phyloP scores from a whole-genome alignment of 2,888 invertebrate genomes.

The Lasioglossum zephyrum region DNA sequence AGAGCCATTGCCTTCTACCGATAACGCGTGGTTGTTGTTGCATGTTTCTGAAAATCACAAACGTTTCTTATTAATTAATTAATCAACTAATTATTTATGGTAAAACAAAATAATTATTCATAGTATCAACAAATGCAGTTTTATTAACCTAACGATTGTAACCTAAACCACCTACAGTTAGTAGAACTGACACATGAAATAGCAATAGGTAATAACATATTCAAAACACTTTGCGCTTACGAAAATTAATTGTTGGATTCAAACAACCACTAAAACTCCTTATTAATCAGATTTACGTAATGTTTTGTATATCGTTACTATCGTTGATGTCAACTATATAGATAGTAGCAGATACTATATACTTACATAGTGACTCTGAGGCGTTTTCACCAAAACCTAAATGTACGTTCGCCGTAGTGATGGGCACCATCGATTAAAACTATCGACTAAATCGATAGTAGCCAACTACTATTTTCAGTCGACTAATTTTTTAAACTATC shows the following conservation, averaged over 20 bases:
- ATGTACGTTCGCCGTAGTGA: background rate
- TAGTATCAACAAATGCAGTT: background rate
- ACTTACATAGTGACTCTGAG: background rate
- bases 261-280: background rate
- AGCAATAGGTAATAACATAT: background rate
- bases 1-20: background rate
- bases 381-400: background rate
- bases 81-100: background rate
- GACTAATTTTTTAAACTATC: no score
- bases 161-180: background rate
- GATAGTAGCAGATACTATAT: no score
- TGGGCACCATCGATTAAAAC: no score
- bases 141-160: background rate
- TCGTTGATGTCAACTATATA: background rate
- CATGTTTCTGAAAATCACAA: background rate
- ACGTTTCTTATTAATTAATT: background rate
- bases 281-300: background rate
- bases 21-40: rapidly evolving
- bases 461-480: no score
- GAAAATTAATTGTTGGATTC: no score
- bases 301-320: background rate
- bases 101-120: background rate
- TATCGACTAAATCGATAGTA: no score
- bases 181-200: background rate
- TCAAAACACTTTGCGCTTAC: background rate